A percentile compares a stretch with the other conserved stretches of the same genome.
Evolutionary conservation across 1,140 invertebrate species (phyloP).

Genomic region (Dendrolimus punctatus): DNA sequence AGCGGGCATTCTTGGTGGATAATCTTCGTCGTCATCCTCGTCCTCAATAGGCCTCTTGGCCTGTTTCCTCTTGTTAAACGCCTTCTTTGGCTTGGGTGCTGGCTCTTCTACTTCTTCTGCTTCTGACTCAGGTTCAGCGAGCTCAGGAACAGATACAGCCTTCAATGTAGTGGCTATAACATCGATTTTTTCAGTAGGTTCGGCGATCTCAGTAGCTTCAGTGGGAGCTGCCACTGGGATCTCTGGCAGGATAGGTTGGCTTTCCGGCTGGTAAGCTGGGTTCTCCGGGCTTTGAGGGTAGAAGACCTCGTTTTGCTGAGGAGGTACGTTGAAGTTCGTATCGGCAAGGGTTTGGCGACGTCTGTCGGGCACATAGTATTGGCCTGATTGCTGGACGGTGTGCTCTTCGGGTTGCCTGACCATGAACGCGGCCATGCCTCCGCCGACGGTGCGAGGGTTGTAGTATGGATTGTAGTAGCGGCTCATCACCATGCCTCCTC

Average conservation of each 20-base stretch:
- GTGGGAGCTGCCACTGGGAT: conserved; percentile 21
- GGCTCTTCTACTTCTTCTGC: conserved; percentile 31
- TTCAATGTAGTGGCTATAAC: conserved; percentile 34
- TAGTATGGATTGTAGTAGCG: conserved; percentile 63
- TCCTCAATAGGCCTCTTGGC: conserved; percentile 56
- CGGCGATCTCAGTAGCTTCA: conserved; percentile 30
- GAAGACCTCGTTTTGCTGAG: conserved; percentile 52
- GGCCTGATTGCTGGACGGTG: conserved; percentile 31
- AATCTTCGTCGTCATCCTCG: conserved; percentile 54
- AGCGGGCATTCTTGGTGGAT: conserved; percentile 35
- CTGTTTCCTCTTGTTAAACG: conserved; percentile 49
- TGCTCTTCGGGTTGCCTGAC: conserved; percentile 39
- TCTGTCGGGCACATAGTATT: conserved; percentile 53
- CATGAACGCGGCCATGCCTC: conserved; percentile 59
- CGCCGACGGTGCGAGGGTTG: conserved; percentile 32
- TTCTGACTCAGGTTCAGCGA: conserved; percentile 48
- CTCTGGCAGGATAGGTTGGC: conserved; percentile 13
- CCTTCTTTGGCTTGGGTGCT: conserved; percentile 33
- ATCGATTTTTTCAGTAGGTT: conserved; percentile 43
- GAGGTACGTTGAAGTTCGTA: conserved; percentile 24
- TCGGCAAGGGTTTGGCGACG: conserved; percentile 45
- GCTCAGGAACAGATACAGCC: conserved; percentile 26
- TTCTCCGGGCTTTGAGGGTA: conserved; percentile 37
- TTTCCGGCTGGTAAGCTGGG: conserved; percentile 1
- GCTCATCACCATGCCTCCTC: conserved; percentile 49